Evolutionary conservation across 2,888 invertebrate species (phyloP).

Genomic region (Aplocera efformata): DNA sequence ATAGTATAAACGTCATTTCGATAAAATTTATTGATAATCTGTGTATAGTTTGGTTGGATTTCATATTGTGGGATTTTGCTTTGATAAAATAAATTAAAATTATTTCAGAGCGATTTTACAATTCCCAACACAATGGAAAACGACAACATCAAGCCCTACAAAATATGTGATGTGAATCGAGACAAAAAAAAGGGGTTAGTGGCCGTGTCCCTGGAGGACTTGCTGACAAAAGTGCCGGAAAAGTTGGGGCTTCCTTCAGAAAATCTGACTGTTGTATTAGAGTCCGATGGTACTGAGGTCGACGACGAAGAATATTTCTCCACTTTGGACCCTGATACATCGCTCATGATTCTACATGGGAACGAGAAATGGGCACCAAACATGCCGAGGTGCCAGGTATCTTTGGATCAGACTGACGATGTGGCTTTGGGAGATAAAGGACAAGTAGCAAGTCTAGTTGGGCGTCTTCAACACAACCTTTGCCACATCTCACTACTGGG

Average conservation of each 20-base stretch:
- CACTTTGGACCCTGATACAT: conserved; percentile 92
- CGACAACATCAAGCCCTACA: conserved; percentile 84
- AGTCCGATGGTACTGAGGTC: conserved; percentile 96
- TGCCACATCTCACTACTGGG: conserved; percentile 92
- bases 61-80: background rate
- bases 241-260: conserved; percentile 84
- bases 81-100: conserved; percentile 2
- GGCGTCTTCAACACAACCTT: conserved; percentile 88
- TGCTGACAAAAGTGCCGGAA: conserved; percentile 87
- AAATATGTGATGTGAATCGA: conserved; percentile 89
- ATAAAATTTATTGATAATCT: conserved; percentile 7
- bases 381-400: conserved; percentile 82
- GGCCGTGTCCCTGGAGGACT: conserved; percentile 88
- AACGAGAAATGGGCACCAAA: conserved; percentile 88
- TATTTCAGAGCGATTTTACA: conserved; percentile 13
- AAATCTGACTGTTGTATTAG: conserved; percentile 90
- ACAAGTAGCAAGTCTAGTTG: conserved; percentile 87
- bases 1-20: conserved; percentile 21
- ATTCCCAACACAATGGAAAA: conserved; percentile 72
- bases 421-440: conserved; percentile 72
- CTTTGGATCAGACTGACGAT: conserved; percentile 81
- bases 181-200: conserved; percentile 91
- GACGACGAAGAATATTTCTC: conserved; percentile 97
- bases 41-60: conserved; percentile 14
- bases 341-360: conserved; percentile 89